Evolutionary conservation across 2,113 vertebrate species (phyloP).

Genomic region (Channa argus): DNA sequence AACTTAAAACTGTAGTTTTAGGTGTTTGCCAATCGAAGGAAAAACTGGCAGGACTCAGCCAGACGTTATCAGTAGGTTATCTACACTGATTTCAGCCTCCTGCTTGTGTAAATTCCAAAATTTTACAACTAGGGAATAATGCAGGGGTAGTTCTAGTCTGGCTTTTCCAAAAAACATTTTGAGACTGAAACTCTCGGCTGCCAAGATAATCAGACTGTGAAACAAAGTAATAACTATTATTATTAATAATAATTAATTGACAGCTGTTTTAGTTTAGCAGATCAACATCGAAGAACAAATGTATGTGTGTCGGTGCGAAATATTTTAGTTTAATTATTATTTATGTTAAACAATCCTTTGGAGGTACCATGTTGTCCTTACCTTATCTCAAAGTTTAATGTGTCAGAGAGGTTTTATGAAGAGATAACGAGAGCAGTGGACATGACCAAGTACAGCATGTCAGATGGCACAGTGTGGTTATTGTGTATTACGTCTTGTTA

Average conservation of each 20-base stretch:
- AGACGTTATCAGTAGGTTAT: background rate
- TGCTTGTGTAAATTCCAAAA: conserved; percentile 30
- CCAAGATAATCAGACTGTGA: conserved; percentile 17
- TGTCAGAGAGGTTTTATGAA: background rate
- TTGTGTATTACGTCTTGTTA: conserved; percentile 3
- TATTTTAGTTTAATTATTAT: too few relatives aligned
- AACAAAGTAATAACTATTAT: background rate
- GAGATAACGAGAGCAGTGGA: background rate
- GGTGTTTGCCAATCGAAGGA: conserved; percentile 42
- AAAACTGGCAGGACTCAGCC: background rate
- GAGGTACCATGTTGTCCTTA: too few relatives aligned
- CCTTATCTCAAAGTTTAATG: too few relatives aligned
- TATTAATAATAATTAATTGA: background rate
- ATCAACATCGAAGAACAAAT: background rate
- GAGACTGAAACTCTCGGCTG: background rate
- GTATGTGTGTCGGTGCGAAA: too few relatives aligned
- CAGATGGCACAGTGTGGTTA: conserved; percentile 1
- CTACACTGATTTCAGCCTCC: conserved; percentile 28
- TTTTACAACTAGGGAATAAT: background rate
- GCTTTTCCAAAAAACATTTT: background rate
- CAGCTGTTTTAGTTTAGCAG: background rate
- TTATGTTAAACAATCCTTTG: too few relatives aligned
- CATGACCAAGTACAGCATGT: background rate
- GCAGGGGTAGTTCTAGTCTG: background rate
- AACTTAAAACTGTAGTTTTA: background rate